Evolutionary conservation across 30 jellyfish, hydroid and myxozoan genomes (phyloP).

Genomic region (Clytia hemisphaerica): DNA sequence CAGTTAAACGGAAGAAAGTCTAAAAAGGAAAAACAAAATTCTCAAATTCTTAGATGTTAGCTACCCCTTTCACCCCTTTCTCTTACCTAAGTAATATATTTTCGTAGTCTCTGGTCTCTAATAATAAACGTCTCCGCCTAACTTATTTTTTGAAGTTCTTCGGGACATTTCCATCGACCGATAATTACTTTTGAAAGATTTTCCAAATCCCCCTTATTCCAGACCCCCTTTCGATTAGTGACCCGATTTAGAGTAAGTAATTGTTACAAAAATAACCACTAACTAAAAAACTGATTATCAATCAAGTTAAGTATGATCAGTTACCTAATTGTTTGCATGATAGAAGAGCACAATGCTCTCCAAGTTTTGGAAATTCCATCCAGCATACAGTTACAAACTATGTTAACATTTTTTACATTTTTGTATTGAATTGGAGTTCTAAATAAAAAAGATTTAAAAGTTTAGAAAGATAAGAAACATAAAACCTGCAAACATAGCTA

Average conservation of each 20-base stretch:
- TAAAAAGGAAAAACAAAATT: constrained; percentile 9
- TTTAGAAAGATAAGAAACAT: too few species aligned
- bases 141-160: too few species aligned
- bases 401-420: neutral
- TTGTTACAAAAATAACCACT: too few species aligned
- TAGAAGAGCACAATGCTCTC: constrained; percentile 57
- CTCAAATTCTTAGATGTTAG: neutral
- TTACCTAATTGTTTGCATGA: constrained; percentile 77
- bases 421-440: too few species aligned
- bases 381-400: neutral
- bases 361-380: constrained; percentile 88
- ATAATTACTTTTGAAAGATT: neutral
- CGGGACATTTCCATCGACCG: too few species aligned
- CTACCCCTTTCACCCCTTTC: neutral
- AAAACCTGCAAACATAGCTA: too few species aligned
- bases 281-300: too few species aligned
- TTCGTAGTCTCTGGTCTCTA: too few species aligned
- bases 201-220: neutral
- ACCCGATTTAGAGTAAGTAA: neutral
- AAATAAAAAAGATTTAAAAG: too few species aligned
- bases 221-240: neutral
- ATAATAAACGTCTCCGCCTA: too few species aligned
- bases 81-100: neutral
- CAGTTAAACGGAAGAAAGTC: constrained; percentile 69
- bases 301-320: neutral